Conservation (phyloP, 2,888 invertebrate species). For the Parnassius apollo region DNA sequence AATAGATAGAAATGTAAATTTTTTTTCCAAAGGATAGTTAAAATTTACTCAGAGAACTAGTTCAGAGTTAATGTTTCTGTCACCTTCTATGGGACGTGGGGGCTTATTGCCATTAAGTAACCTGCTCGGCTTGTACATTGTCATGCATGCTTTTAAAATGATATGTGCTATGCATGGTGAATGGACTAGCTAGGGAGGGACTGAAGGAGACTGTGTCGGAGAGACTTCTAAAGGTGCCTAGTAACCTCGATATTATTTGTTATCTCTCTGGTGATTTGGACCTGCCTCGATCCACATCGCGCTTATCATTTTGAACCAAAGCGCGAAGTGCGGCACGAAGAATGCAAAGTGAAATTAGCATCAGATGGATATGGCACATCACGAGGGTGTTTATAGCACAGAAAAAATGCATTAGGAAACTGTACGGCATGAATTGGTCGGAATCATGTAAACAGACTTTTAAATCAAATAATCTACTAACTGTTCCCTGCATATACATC, state of each 20-base stretch:
- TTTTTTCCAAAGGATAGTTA: neutral
- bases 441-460: too few species aligned
- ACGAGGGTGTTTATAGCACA: too few species aligned
- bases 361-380: neutral
- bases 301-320: neutral
- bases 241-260: neutral
- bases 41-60: constrained; percentile 2
- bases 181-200: neutral
- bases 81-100: neutral
- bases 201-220: neutral
- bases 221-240: neutral
- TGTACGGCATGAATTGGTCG: neutral
- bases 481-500: too few species aligned
- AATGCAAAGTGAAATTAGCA: neutral
- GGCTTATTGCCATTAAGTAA: neutral
- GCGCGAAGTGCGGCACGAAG: neutral
- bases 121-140: constrained; percentile 1
- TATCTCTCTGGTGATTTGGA: constrained; percentile 8
- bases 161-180: neutral
- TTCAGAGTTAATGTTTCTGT: constrained; percentile 1
- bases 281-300: neutral
- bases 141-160: neutral
- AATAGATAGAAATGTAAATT: neutral
- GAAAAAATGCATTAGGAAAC: neutral
- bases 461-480: too few species aligned